Evolutionary conservation across 2,888 invertebrate species (phyloP), one percentile per base, ranked within the genome.

Genomic region (Drosophila barbarae): DNA sequence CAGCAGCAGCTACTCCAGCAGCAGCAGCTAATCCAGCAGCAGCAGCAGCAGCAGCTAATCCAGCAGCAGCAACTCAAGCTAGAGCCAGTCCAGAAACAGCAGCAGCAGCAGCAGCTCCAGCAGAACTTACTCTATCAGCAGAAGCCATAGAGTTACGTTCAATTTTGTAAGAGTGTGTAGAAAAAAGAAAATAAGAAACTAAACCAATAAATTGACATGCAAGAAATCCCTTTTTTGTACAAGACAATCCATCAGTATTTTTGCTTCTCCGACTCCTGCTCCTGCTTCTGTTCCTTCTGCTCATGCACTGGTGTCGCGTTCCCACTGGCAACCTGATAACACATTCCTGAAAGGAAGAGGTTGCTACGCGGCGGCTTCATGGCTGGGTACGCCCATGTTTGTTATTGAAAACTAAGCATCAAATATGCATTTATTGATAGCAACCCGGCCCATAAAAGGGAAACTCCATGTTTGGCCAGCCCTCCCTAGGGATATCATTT

Each of bases 331-430:
- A 63, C 63, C 35, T 18, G 44, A 58, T 32, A 58, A 51, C 46
- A 60, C 34, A 34, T 18, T 35, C 32, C 21, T 8, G 9, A 30
- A 26, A n/a, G 28, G 7, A 35, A 34, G 13, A 35, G 68, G 79
- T 79, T 79, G 84, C 84, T 66, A 76, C 39, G 84, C 66, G 59
- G 28, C 60, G 41, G 34, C 41, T 35, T 32, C 35, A 13, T 18
- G 46, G 46, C 34, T 28, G 23, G 67, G 38, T 15, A 39, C 54
- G 46, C 36, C 65, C 65, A 64, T 75, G 84, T 84, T 79, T 79
- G 82, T 81, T 79, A 84, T 79, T 81, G 84, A 79, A 78, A 78
- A 80, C 80, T 74, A 80, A 80, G 71, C 80, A 74, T 80, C 60
- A 77, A 58, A 65, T 67, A 70, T 69, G 71, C 71, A 72, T 78